Conservation (phyloP, 2,888 invertebrate genomes). For the Trilocha varians region DNA sequence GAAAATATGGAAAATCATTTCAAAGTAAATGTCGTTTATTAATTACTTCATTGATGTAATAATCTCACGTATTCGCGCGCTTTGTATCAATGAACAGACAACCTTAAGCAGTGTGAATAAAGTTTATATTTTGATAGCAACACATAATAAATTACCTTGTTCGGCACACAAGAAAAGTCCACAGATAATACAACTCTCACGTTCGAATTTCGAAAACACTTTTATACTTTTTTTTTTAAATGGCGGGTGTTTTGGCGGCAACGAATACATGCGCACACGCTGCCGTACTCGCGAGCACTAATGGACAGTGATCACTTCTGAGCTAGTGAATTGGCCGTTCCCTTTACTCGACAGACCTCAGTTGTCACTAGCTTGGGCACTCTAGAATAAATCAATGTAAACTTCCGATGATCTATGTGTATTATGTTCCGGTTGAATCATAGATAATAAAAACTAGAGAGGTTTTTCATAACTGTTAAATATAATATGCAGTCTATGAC, state of each 20-base stretch:
- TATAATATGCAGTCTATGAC: too few relatives aligned
- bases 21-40: background rate
- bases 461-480: too few relatives aligned
- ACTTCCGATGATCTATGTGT: slow-evolving; percentile 59
- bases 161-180: slow-evolving; percentile 16
- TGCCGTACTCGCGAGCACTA: slow-evolving; percentile 54
- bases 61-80: background rate
- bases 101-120: background rate
- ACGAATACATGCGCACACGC: slow-evolving; percentile 39
- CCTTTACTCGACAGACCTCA: slow-evolving; percentile 50
- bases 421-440: slow-evolving; percentile 56
- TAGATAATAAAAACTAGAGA: too few relatives aligned
- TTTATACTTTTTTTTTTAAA: slow-evolving; percentile 25
- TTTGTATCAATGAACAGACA: background rate
- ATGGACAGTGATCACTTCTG: background rate
- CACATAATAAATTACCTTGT: slow-evolving; percentile 28
- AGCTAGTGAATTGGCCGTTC: slow-evolving; percentile 36
- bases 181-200: slow-evolving; percentile 37
- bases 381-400: slow-evolving; percentile 18
- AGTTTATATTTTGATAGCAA: background rate
- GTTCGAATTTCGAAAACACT: slow-evolving; percentile 27
- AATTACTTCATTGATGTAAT: background rate
- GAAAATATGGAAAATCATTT: background rate
- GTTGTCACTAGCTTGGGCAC: slow-evolving; percentile 34
- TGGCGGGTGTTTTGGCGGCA: slow-evolving; percentile 27